These are phyloP conservation scores for Verasper variegatus DNA, from an alignment of 2,113 vertebrate species.

Conservation along the genomic window DNA sequence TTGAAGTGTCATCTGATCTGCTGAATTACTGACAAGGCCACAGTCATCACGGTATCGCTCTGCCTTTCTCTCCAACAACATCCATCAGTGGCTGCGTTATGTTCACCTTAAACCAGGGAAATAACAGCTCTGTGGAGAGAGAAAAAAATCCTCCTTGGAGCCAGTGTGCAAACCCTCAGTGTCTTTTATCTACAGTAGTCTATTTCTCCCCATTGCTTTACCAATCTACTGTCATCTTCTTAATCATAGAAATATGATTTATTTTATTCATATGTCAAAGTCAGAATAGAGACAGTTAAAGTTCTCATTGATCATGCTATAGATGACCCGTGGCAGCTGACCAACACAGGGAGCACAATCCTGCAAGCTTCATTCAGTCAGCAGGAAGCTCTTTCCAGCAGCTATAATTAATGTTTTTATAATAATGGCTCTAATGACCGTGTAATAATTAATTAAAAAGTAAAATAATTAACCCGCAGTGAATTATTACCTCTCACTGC, in stretches of 20 bases:
- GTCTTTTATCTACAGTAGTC: slow-evolving; percentile 32
- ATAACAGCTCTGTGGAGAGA: slow-evolving; percentile 55
- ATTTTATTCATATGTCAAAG: not conserved
- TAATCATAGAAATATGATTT: not conserved
- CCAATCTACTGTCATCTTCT: not conserved
- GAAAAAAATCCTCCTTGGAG: slow-evolving; percentile 29
- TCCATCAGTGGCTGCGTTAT: slow-evolving; percentile 65
- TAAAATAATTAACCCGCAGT: not conserved
- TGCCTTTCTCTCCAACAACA: slow-evolving; percentile 68
- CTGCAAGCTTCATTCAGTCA: not conserved
- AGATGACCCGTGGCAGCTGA: not conserved
- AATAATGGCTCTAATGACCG: slow-evolving; percentile 1
- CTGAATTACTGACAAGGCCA: slow-evolving; percentile 80
- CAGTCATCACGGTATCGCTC: slow-evolving; percentile 68
- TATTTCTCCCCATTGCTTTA: slow-evolving; percentile 9
- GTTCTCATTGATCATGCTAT: not conserved
- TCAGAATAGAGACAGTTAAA: not conserved
- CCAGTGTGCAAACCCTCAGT: slow-evolving; percentile 24
- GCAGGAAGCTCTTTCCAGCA: not conserved
- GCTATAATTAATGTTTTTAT: slow-evolving; percentile 9
- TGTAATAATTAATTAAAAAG: slow-evolving; percentile 3
- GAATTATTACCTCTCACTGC: not conserved
- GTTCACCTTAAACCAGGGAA: slow-evolving; percentile 66
- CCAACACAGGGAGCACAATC: slow-evolving; percentile 9
- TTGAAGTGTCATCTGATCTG: slow-evolving; percentile 82